Evolutionary conservation across 2,113 vertebrate species (phyloP), one percentile per base, ranked within the genome.

Genomic region (Benitochromis conjunctus): DNA sequence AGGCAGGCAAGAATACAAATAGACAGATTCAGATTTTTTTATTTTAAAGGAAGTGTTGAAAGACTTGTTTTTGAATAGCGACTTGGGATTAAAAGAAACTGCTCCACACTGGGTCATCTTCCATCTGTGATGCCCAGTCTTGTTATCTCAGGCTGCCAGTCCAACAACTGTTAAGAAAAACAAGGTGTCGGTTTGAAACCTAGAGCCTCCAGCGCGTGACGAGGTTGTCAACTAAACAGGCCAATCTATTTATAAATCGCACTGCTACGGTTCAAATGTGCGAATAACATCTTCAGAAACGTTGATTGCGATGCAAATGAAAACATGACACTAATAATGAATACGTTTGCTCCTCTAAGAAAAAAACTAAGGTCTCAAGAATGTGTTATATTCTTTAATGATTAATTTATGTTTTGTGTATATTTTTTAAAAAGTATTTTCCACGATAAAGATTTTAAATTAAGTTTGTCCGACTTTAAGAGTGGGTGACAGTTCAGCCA

Each of bases 1-100:
- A 83, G 79, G 91, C 86, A 90, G 79, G 66, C 57, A 21, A 71
- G 89, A 91, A 94, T 89, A 87, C 93, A 92, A 92, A 90, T 79
- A 91, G 93, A 94, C 91, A 84, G 81, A 86, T 86, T 43, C 55
- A 62, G 90, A 89, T 71, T 53, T 1, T 48, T 11, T 74, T 19
- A 3, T 74, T 51, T 51, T 34, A 81, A 89, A 66, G 60, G 19
- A 64, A 80, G 84, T 55, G 88, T 93, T 93, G 89, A 90, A 94
- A 92, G 82, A 56, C 38, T 89, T 93, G 80, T 90, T 91, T 92
- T 90, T 88, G 79, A 88, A 86, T 92, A 90, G 81, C 80, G 71
- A 12, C 83, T 87, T 60, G 46, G 66, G 26, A 91, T 91, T 85
- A 84, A 91, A 94, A 93, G 88, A 92, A 91, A 76, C 81, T 5